phyloP scores from a whole-genome alignment of 2,888 invertebrate genomes.

The Hipparchia semele region DNA sequence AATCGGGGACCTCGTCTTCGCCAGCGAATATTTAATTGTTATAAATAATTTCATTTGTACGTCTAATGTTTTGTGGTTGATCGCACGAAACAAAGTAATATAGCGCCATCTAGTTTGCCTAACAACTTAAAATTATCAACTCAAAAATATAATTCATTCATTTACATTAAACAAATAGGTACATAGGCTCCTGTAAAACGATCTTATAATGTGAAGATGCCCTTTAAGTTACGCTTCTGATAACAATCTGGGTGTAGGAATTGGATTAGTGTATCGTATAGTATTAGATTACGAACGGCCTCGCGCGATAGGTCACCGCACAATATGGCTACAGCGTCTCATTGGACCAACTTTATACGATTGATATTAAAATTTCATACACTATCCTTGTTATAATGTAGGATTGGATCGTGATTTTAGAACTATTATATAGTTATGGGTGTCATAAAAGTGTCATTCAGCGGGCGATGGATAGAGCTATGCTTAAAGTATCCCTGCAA shows the following conservation, averaged over 20 bases:
- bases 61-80: no score
- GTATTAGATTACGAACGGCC: conserved; percentile 34
- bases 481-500: no score
- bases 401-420: neutral
- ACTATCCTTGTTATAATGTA: neutral
- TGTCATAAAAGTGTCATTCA: no score
- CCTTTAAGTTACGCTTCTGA: conserved; percentile 31
- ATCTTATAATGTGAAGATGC: neutral
- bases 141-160: no score
- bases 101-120: no score
- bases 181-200: neutral
- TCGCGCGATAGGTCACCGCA: conserved; percentile 31
- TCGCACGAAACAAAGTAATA: no score
- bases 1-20: no score
- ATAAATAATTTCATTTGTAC: no score
- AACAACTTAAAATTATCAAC: neutral
- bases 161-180: no score
- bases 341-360: conserved; percentile 7
- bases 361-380: conserved; percentile 2
- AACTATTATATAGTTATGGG: neutral
- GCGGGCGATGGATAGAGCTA: no score
- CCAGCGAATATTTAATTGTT: no score
- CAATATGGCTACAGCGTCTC: conserved; percentile 15
- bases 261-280: conserved; percentile 40
- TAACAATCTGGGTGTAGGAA: conserved; percentile 37